These are phyloP conservation scores for Oreotragus oreotragus DNA, from an alignment of 2,113 vertebrate genomes.

Conservation along the genomic window DNA sequence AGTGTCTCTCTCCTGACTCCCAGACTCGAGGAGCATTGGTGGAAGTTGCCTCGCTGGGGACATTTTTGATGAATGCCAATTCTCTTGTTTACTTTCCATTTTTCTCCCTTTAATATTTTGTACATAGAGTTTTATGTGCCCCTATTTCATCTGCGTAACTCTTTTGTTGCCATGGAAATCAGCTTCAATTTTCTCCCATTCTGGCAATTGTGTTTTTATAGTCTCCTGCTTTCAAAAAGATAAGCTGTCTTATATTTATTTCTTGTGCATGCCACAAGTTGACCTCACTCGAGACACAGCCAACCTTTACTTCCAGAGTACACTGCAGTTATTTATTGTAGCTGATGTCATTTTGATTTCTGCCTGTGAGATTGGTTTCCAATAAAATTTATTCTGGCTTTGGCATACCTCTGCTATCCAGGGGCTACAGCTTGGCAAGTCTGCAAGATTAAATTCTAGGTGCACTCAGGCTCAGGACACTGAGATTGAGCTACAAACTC, in stretches of 20 bases:
- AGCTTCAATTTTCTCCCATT: slow-evolving; percentile 83
- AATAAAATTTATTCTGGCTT: slow-evolving; percentile 54
- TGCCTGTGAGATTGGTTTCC: slow-evolving; percentile 67
- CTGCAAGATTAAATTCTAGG: neutral
- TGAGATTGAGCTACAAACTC: neutral
- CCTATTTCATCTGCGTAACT: slow-evolving; percentile 82
- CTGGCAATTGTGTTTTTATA: slow-evolving; percentile 86
- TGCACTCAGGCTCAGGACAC: neutral
- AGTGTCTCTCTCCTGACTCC: neutral
- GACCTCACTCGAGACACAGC: slow-evolving; percentile 70
- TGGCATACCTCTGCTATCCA: slow-evolving; percentile 57
- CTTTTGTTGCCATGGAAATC: slow-evolving; percentile 88
- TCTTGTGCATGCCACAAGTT: slow-evolving; percentile 75
- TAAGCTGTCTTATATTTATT: slow-evolving; percentile 83
- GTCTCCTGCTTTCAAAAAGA: slow-evolving; percentile 83
- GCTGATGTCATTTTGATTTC: slow-evolving; percentile 76
- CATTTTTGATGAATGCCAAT: slow-evolving; percentile 71
- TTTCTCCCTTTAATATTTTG: slow-evolving; percentile 80
- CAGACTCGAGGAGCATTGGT: neutral
- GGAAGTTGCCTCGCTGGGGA: neutral
- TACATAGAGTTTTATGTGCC: slow-evolving; percentile 80
- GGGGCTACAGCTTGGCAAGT: neutral
- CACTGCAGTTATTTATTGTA: slow-evolving; percentile 69
- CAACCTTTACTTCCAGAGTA: slow-evolving; percentile 76
- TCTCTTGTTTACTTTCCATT: slow-evolving; percentile 79